A percentile compares a stretch with the other conserved stretches of the same genome.
Evolutionary conservation across 2,888 invertebrate species (phyloP).

Genomic region (Byasa hedistus): DNA sequence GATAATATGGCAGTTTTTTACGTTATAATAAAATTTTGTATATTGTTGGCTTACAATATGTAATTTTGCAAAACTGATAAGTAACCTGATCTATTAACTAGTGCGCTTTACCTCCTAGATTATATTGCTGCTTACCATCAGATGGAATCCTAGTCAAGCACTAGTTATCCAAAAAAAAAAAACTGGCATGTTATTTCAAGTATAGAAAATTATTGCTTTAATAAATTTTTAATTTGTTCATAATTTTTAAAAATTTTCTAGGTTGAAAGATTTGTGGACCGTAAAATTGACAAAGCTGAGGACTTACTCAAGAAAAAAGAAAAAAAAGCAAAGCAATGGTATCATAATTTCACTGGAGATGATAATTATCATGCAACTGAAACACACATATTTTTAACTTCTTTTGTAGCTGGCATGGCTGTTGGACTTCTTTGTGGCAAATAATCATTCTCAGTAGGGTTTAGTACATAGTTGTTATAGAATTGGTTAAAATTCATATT

Average conservation of each 20-base stretch:
- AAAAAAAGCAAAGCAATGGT: conserved; percentile 87
- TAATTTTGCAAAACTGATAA: too few relatives aligned
- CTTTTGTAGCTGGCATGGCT: conserved; percentile 90
- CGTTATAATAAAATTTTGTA: too few relatives aligned
- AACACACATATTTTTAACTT: conserved; percentile 88
- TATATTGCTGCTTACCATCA: too few relatives aligned
- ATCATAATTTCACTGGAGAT: conserved; percentile 83
- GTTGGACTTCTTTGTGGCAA: conserved; percentile 82
- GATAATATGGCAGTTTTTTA: too few relatives aligned
- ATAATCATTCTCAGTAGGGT: conserved; percentile 39
- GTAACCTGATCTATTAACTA: too few relatives aligned
- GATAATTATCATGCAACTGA: conserved; percentile 85
- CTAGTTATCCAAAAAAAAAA: too few relatives aligned
- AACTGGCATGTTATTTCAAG: too few relatives aligned
- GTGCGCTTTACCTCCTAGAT: too few relatives aligned
- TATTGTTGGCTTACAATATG: too few relatives aligned
- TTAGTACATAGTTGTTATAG: neutral
- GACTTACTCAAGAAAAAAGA: conserved; percentile 85
- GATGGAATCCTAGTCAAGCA: too few relatives aligned
- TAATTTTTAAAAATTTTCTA: conserved; percentile 57
- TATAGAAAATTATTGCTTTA: too few relatives aligned
- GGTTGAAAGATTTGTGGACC: conserved; percentile 90
- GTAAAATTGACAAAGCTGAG: conserved; percentile 90
- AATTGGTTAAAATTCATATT: conserved; percentile 17
- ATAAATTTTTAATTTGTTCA: too few relatives aligned